phyloP scores from a whole-genome alignment of 2,888 invertebrate genomes.

The Drosophila koepferae region DNA sequence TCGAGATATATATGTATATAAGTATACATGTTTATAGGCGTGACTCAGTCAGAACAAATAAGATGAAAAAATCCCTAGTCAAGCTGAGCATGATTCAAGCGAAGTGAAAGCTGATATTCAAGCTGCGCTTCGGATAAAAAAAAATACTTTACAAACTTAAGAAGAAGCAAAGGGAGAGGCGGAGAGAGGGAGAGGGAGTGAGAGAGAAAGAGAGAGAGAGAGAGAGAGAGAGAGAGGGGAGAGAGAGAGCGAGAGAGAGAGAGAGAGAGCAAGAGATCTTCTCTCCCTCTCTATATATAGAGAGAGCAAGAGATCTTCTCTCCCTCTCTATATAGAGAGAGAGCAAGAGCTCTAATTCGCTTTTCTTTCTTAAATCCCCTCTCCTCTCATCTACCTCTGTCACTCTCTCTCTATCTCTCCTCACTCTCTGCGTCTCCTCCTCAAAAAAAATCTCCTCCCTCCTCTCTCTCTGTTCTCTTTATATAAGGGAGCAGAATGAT shows the following conservation, averaged over 20 bases:
- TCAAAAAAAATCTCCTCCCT: too few relatives aligned
- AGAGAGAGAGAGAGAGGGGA: background rate
- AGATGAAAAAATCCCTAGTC: background rate
- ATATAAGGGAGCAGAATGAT: too few relatives aligned
- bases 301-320: background rate
- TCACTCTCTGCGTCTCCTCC: too few relatives aligned
- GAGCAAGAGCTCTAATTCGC: too few relatives aligned
- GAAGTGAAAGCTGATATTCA: slow-evolving; percentile 36
- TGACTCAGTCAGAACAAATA: slow-evolving; percentile 29
- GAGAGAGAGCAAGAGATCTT: too few relatives aligned
- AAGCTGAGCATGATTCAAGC: slow-evolving; percentile 14
- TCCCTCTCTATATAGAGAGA: too few relatives aligned
- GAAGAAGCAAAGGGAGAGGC: too few relatives aligned
- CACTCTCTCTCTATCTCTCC: too few relatives aligned
- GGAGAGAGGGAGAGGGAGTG: background rate
- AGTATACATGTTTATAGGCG: background rate
- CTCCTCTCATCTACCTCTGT: too few relatives aligned
- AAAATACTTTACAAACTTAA: background rate
- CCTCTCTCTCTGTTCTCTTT: too few relatives aligned
- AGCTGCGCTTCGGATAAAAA: slow-evolving; percentile 8
- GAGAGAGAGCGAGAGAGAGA: background rate
- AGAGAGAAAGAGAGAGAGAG: background rate
- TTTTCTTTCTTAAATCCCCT: too few relatives aligned
- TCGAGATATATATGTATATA: background rate
- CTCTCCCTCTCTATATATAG: background rate